These are phyloP conservation scores for Falco concolor DNA, from an alignment of 2,797 vertebrate genomes.

Conservation along the genomic window DNA sequence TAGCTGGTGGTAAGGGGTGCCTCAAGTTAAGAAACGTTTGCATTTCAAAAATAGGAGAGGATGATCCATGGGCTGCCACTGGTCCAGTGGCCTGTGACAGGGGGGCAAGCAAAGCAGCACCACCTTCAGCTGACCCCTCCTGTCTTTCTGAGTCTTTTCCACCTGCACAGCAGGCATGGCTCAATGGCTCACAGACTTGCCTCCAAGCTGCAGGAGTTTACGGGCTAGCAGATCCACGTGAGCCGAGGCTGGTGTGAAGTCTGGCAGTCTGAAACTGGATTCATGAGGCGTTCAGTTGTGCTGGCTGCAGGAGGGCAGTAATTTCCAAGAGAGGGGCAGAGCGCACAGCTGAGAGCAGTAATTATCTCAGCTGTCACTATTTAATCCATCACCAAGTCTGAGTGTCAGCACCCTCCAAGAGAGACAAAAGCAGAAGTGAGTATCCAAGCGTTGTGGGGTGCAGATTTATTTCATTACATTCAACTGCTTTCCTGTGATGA, in stretches of 20 bases:
- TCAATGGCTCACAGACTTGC: neutral
- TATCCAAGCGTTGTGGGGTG: neutral
- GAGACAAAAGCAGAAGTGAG: neutral
- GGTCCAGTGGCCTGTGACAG: accelerated
- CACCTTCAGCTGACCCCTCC: neutral
- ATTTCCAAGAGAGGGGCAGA: conserved; percentile 23
- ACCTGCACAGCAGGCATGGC: neutral
- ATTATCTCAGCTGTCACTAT: conserved; percentile 14
- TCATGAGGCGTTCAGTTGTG: neutral
- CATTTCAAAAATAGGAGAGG: neutral
- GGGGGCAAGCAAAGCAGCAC: neutral
- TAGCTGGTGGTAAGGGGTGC: neutral
- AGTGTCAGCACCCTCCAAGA: conserved; percentile 14
- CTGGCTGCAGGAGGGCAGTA: conserved; percentile 17
- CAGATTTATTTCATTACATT: conserved; percentile 54
- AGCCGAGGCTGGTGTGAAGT: neutral
- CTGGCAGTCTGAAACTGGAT: neutral
- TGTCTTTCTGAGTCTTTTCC: neutral
- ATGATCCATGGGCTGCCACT: neutral
- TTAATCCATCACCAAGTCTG: conserved; percentile 14
- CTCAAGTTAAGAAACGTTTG: neutral
- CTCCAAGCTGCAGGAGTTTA: neutral
- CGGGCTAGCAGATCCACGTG: neutral
- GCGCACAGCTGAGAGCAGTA: neutral
- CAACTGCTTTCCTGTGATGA: neutral